Evolutionary conservation across 2,888 invertebrate genomes (phyloP).

Genomic region (Stenurella melanura): DNA sequence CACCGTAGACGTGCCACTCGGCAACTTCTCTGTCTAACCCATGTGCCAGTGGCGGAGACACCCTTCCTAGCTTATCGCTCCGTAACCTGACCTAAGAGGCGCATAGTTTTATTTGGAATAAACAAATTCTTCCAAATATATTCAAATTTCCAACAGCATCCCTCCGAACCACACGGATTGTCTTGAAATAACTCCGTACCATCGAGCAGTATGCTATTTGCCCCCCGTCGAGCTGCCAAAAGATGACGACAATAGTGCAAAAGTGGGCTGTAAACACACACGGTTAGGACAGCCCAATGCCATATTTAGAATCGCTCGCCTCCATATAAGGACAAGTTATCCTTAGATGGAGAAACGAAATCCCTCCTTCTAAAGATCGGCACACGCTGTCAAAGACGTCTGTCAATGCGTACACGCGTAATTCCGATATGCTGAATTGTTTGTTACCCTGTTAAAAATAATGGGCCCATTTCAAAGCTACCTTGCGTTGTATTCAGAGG

Average conservation of each 20-base stretch:
- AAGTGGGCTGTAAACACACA: conserved; percentile 73
- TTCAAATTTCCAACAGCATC: conserved; percentile 49
- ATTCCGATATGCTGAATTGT: conserved; percentile 58
- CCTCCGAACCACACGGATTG: conserved; percentile 32
- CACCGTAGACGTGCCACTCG: conserved; percentile 62
- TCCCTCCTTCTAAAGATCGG: conserved; percentile 78
- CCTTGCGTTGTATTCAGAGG: conserved; percentile 29
- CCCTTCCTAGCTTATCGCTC: conserved; percentile 47
- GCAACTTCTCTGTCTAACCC: conserved; percentile 57
- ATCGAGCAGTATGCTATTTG: conserved; percentile 13
- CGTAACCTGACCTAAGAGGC: conserved; percentile 67
- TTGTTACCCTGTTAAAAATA: conserved; percentile 55
- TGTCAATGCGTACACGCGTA: conserved; percentile 61
- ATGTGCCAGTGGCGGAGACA: conserved; percentile 55
- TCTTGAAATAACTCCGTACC: conserved; percentile 16
- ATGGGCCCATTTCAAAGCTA: conserved; percentile 48
- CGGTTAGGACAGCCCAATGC: conserved; percentile 81
- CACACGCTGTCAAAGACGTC: conserved; percentile 64
- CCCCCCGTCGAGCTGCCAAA: conserved; percentile 37
- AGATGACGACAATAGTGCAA: conserved; percentile 55
- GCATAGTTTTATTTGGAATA: conserved; percentile 64
- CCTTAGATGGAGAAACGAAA: conserved; percentile 88
- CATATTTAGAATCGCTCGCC: conserved; percentile 88
- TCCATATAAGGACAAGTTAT: conserved; percentile 88
- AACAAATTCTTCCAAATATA: conserved; percentile 65